Evolutionary conservation across 53 echinoderm and acorn worm species (phyloP).

Genomic region (Glandiceps talaboti): DNA sequence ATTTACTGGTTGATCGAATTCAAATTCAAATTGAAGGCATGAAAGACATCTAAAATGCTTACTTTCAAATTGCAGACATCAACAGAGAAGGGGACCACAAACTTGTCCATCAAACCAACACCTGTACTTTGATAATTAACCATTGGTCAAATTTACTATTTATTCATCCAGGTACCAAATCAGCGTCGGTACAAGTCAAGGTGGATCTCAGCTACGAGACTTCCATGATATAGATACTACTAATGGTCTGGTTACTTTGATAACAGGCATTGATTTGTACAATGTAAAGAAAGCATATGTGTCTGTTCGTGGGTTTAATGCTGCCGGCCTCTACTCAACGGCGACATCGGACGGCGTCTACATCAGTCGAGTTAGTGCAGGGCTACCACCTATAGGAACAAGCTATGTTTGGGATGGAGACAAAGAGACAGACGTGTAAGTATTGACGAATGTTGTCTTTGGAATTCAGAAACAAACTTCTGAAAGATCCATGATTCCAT

Average conservation of each 20-base stretch:
- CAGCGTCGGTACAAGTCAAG: conserved; percentile 24
- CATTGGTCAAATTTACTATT: too few relatives aligned
- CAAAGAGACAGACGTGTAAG: neutral
- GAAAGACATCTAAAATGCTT: too few relatives aligned
- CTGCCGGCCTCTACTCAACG: conserved; percentile 25
- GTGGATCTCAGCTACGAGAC: conserved; percentile 21
- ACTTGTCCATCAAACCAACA: too few relatives aligned
- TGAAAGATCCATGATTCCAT: too few relatives aligned
- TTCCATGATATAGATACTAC: neutral
- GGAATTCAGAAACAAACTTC: too few relatives aligned
- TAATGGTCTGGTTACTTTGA: neutral
- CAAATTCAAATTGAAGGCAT: too few relatives aligned
- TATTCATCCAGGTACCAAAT: conserved; percentile 22
- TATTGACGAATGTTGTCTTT: too few relatives aligned
- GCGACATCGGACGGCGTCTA: conserved; percentile 31
- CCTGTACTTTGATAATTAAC: too few relatives aligned
- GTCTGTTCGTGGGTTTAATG: conserved; percentile 28
- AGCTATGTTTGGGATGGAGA: neutral
- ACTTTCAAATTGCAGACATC: too few relatives aligned
- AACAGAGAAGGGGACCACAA: too few relatives aligned
- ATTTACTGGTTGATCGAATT: too few relatives aligned
- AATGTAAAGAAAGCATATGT: conserved; percentile 8
- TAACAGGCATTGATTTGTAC: neutral
- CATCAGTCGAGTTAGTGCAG: conserved; percentile 24
- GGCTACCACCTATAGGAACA: conserved; percentile 27